Conservation (phyloP, 2,888 invertebrate genomes). For the Ischnura elegans region DNA sequence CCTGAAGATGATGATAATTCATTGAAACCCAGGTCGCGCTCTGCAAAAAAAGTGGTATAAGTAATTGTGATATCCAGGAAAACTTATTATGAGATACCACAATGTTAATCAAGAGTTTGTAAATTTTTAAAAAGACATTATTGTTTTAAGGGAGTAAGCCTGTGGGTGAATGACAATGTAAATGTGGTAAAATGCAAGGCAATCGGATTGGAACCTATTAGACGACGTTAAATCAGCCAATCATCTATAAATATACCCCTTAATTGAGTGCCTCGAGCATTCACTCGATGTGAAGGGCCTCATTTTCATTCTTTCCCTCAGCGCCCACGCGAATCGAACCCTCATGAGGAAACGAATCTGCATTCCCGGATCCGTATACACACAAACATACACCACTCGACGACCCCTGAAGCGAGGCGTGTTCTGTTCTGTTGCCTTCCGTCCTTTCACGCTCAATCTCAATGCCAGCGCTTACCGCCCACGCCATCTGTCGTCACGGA, state of each 20-base stretch:
- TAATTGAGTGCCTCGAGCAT: not conserved
- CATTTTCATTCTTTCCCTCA: not conserved
- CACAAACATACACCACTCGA: not conserved
- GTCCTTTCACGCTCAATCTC: not conserved
- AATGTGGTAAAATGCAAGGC: not conserved
- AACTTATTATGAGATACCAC: too few relatives aligned
- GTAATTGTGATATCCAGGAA: too few relatives aligned
- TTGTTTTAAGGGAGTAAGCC: too few relatives aligned
- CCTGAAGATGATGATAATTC: too few relatives aligned
- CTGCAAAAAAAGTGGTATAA: too few relatives aligned
- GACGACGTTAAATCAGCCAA: not conserved
- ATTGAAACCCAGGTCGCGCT: too few relatives aligned
- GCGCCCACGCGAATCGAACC: not conserved
- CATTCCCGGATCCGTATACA: not conserved
- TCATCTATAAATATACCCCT: not conserved
- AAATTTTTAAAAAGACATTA: too few relatives aligned
- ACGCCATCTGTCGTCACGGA: constrained; percentile 7
- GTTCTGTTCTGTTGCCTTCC: not conserved
- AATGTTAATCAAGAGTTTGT: too few relatives aligned
- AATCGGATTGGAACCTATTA: not conserved
- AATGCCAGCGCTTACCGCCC: constrained; percentile 19
- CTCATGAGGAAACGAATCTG: not conserved
- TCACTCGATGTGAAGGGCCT: not conserved
- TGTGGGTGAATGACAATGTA: not conserved
- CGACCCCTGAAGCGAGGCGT: not conserved